Conservation (phyloP, 1,140 invertebrate species). For the Gryllus bimaculatus region DNA sequence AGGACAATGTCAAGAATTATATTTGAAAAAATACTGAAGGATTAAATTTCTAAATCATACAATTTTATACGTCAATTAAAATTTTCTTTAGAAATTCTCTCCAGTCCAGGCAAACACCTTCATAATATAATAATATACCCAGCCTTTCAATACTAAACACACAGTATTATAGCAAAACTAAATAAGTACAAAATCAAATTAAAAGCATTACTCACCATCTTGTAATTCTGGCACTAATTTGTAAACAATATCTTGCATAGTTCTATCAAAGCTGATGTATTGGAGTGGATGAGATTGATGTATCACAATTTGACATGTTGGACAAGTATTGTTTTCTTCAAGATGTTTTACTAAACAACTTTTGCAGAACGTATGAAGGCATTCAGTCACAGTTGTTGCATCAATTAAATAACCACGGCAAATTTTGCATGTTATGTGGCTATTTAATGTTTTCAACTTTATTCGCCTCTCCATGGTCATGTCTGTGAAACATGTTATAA, state of each 20-base stretch:
- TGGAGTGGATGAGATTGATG: constrained; percentile 95
- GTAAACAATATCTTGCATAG: constrained; percentile 98
- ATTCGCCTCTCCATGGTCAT: constrained; percentile 78
- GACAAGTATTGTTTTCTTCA: constrained; percentile 94
- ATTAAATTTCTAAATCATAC: too few species aligned
- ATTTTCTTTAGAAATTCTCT: too few species aligned
- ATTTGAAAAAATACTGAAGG: too few species aligned
- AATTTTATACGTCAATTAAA: too few species aligned
- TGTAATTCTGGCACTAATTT: constrained; percentile 90
- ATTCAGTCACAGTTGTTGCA: constrained; percentile 95
- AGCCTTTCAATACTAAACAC: too few species aligned
- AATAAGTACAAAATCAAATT: not conserved
- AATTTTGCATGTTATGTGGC: constrained; percentile 89
- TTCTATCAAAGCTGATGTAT: constrained; percentile 94
- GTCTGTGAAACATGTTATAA: constrained; percentile 25
- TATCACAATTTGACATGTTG: constrained; percentile 91
- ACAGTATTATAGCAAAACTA: not conserved
- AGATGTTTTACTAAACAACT: constrained; percentile 95
- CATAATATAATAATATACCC: too few species aligned
- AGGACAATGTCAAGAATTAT: too few species aligned
- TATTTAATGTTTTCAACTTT: constrained; percentile 83
- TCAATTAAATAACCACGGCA: constrained; percentile 94
- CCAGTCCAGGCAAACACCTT: too few species aligned
- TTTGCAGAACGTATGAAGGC: constrained; percentile 96
- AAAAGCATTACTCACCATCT: constrained; percentile 54